These are phyloP conservation scores for Eurytoma adleriae DNA, from an alignment of 2,888 invertebrate species.

Conservation along the genomic window DNA sequence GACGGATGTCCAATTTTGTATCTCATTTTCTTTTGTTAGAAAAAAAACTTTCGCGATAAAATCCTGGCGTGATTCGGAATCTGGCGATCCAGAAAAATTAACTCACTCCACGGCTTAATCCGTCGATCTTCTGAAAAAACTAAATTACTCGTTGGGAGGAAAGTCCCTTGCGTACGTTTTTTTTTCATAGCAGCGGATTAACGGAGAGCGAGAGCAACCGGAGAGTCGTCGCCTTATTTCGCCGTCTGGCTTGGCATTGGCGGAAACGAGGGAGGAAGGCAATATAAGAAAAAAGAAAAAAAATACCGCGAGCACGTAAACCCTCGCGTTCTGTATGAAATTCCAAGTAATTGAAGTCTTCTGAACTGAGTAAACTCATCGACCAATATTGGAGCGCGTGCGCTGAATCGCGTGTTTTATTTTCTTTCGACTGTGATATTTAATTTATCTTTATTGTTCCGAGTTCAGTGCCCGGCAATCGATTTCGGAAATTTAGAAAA, in stretches of 20 bases:
- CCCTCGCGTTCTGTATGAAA: slow-evolving; percentile 18
- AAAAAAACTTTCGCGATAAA: not conserved
- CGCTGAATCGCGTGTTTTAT: not conserved
- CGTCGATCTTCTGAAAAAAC: slow-evolving; percentile 4
- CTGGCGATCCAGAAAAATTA: slow-evolving; percentile 7
- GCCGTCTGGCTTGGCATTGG: not conserved
- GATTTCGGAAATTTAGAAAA: too few relatives aligned
- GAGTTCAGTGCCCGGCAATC: not conserved
- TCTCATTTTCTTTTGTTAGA: too few relatives aligned
- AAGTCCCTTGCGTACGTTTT: slow-evolving; percentile 1
- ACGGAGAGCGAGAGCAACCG: slow-evolving; percentile 11
- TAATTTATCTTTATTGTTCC: slow-evolving; percentile 14
- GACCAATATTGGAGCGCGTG: slow-evolving; percentile 1
- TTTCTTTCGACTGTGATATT: not conserved
- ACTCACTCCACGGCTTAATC: slow-evolving; percentile 18
- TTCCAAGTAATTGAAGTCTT: slow-evolving; percentile 20
- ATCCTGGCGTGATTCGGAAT: not conserved
- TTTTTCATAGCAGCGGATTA: slow-evolving; percentile 3
- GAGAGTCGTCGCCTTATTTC: slow-evolving; percentile 29
- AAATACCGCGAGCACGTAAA: not conserved
- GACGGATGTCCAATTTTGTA: too few relatives aligned
- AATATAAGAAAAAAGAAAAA: slow-evolving; percentile 5
- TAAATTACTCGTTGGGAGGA: slow-evolving; percentile 22
- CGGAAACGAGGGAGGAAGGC: not conserved
- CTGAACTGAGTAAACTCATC: slow-evolving; percentile 4